phyloP scores from a whole-genome alignment of 2,797 vertebrate genomes.

The Phyllotis vaccarum region DNA sequence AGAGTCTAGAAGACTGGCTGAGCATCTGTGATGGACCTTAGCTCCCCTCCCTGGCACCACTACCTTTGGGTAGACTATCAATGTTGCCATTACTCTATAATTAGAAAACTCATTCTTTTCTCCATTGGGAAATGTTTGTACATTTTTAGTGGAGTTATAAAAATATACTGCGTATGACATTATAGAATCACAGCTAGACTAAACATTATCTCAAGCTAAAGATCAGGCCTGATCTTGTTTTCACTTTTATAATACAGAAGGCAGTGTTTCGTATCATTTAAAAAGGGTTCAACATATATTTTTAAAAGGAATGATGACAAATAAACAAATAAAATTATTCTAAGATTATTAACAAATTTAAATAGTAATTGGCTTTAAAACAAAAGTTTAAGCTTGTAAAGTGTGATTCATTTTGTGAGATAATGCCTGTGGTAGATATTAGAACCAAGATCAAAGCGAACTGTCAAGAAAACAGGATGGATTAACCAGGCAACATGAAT shows the following conservation, averaged over 20 bases:
- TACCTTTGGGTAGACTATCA: not conserved
- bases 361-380: conserved; percentile 78
- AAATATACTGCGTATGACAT: not conserved
- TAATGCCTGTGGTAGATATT: not conserved
- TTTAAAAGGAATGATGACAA: conserved; percentile 1
- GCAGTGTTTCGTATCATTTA: not conserved
- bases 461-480: not conserved
- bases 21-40: not conserved
- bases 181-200: not conserved
- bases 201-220: not conserved
- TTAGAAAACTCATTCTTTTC: not conserved
- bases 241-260: not conserved
- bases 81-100: not conserved
- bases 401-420: not conserved
- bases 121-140: not conserved
- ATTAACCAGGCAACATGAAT: not conserved
- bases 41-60: not conserved
- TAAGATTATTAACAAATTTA: conserved; percentile 80
- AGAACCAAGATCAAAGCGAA: conserved; percentile 28
- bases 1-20: not conserved
- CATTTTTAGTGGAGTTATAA: not conserved
- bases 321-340: conserved; percentile 61
- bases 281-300: not conserved
- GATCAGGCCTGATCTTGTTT: not conserved
- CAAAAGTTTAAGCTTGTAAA: conserved; percentile 49